Base-by-base conservation (phyloP, 2,888 invertebrate genomes). In the Leptarthrus brevirostris region DNA sequence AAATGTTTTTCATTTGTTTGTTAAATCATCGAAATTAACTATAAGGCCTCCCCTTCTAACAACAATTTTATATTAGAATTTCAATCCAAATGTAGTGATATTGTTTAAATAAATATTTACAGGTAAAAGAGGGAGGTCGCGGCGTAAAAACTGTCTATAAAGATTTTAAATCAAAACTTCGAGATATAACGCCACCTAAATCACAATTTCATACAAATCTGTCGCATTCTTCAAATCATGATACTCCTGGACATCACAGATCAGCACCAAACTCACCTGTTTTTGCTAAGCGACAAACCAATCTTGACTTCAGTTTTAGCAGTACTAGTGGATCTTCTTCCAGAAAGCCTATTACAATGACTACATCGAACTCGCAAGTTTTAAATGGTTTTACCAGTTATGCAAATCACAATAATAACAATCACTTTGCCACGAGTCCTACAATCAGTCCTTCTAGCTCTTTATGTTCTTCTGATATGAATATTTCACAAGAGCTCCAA, bases 81-180 rank as follows among this genome's bases (percentile, higher is more conserved):
- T n/a, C n/a, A n/a, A n/a, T n/a, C n/a, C n/a, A n/a, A n/a, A n/a
- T n/a, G n/a, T n/a, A n/a, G n/a, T n/a, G n/a, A n/a, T n/a, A n/a
- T n/a, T n/a, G n/a, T n/a, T n/a, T n/a, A n/a, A n/a, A n/a, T n/a
- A n/a, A n/a, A n/a, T n/a, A n/a, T n/a, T n/a, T 22, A 26, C 78
- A 92, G 92, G 91, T 92, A 3, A 91, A 90, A 84, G 92, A 91
- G 80, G 88, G 90, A 75, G 91, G 92, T 3, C 91, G 90, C 80
- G 91, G 92, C 81, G 90, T 93, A 79, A 92, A 91, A 82, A 91
- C 91, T 73, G 93, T 91, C 2, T 93, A 92, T 80, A 92, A 92
- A 83, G 93, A 91, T 74, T 86, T 93, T 26, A 88, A 90, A 79
- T 91, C 91, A 58, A 92, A 90, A 85, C 81, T 88, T 71, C 86